Evolutionary conservation across 37 sponge, comb jelly and placozoan genomes (phyloP).

Genomic region (Cliona cf. orientalis): DNA sequence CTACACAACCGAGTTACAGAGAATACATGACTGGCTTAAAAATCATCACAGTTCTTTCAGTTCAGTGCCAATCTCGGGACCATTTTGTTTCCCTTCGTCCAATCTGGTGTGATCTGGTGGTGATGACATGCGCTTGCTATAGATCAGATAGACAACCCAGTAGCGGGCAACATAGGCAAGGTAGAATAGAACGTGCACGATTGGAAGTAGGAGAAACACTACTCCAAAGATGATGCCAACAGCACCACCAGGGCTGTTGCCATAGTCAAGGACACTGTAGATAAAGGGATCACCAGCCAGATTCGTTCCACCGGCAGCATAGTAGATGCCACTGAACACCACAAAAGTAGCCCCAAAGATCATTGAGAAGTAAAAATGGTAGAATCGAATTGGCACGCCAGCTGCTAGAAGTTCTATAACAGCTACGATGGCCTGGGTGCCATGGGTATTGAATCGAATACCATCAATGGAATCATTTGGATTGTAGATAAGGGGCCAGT

Average conservation of each 20-base stretch:
- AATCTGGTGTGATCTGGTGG: not conserved
- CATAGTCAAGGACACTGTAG: constrained; percentile 68
- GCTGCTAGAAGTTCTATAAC: constrained; percentile 55
- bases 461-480: constrained; percentile 12
- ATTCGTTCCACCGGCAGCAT: constrained; percentile 58
- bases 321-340: constrained; percentile 71
- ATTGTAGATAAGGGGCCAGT: constrained; percentile 57
- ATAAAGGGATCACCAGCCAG: constrained; percentile 33
- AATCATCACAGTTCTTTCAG: too few relatives aligned
- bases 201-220: constrained; percentile 46
- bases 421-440: constrained; percentile 47
- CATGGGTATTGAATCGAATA: constrained; percentile 51
- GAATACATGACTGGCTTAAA: too few relatives aligned
- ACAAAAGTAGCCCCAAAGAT: constrained; percentile 22
- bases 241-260: constrained; percentile 40
- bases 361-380: constrained; percentile 44
- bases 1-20: too few relatives aligned
- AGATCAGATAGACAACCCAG: not conserved
- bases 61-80: not conserved
- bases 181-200: constrained; percentile 44
- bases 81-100: not conserved
- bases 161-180: not conserved
- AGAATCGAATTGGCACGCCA: constrained; percentile 41
- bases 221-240: constrained; percentile 4
- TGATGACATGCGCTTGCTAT: not conserved